phyloP scores from a whole-genome alignment of 2,113 vertebrate species.

The Alligator mississippiensis region DNA sequence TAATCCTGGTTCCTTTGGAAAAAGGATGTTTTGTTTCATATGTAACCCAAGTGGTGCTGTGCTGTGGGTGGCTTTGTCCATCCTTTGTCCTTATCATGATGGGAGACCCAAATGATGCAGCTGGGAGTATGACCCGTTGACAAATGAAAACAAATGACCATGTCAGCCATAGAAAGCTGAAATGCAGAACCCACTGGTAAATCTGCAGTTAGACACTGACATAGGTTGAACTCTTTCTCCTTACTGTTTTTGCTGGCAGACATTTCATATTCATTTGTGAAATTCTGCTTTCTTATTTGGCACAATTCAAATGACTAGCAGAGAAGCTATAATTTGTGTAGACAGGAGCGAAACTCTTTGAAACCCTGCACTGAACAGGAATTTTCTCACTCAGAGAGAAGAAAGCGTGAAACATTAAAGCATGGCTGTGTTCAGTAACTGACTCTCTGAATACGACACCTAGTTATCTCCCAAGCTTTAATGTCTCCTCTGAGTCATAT shows the following conservation, averaged over 20 bases:
- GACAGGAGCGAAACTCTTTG: neutral
- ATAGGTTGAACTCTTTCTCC: neutral
- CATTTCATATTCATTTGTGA: neutral
- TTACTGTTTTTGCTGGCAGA: neutral
- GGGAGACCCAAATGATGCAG: neutral
- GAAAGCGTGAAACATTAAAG: constrained; percentile 34
- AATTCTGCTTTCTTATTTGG: neutral
- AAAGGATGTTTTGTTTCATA: neutral
- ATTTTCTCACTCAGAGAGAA: neutral
- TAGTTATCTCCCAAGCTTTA: constrained; percentile 45
- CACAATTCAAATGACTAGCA: neutral
- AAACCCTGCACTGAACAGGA: neutral
- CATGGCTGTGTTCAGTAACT: constrained; percentile 6
- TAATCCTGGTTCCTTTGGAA: neutral
- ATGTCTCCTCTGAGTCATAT: constrained; percentile 57
- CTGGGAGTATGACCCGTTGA: neutral
- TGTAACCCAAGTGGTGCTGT: neutral
- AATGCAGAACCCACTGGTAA: neutral
- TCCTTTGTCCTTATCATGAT: rapidly evolving
- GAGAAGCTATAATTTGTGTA: neutral
- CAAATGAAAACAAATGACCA: neutral
- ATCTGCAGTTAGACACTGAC: neutral
- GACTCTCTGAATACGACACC: constrained; percentile 22
- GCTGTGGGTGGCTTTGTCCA: neutral
- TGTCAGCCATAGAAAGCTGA: neutral